Percentiles rank a stretch among this genome's conserved stretches.
Evolutionary conservation across 1,140 invertebrate species (phyloP).

Genomic region (Steinernema feltiae): DNA sequence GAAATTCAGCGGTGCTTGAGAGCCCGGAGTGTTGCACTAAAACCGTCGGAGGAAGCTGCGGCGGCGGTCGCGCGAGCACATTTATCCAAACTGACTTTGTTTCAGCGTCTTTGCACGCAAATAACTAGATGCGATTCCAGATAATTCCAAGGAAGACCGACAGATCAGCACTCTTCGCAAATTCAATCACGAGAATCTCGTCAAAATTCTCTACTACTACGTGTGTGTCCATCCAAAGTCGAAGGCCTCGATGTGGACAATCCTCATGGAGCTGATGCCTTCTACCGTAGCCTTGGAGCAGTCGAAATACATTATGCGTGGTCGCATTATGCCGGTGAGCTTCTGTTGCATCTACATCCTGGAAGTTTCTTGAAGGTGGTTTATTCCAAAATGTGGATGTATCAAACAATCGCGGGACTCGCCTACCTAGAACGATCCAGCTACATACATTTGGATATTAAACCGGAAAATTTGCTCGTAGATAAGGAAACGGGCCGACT

Average conservation of each 20-base stretch:
- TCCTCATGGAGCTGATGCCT: constrained; percentile 35
- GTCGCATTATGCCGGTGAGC: constrained; percentile 22
- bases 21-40: too few species aligned
- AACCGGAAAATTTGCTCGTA: constrained; percentile 33
- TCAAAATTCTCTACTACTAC: constrained; percentile 11
- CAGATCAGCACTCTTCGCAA: not conserved
- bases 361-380: too few species aligned
- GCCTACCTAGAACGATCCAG: constrained; percentile 20
- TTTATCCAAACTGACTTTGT: too few species aligned
- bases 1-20: too few species aligned
- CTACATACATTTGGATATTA: constrained; percentile 31
- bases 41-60: too few species aligned
- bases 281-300: constrained; percentile 35
- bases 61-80: too few species aligned
- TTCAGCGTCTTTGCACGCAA: too few species aligned
- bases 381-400: constrained; percentile 28
- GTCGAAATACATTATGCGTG: constrained; percentile 17
- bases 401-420: constrained; percentile 28
- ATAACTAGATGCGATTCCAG: too few species aligned
- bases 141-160: too few species aligned
- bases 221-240: constrained; percentile 31
- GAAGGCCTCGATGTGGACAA: constrained; percentile 33
- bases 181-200: not conserved
- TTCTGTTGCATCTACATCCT: too few species aligned
- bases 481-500: constrained; percentile 22